Evolutionary conservation across 2,113 vertebrate genomes (phyloP).

Genomic region (Pelecanoides urinatrix): DNA sequence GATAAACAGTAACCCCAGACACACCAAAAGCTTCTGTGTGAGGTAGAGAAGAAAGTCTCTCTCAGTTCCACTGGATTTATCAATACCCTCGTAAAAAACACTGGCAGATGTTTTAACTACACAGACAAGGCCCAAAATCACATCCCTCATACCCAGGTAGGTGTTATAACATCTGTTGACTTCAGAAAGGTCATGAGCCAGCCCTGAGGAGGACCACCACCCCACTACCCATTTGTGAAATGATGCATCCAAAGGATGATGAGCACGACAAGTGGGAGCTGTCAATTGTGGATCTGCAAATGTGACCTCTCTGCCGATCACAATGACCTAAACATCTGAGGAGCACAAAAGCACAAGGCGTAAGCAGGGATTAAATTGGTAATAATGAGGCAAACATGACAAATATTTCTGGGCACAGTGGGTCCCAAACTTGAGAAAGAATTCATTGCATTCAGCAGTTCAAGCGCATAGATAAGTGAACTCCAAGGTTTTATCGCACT

Average conservation of each 20-base stretch:
- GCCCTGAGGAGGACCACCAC: background rate
- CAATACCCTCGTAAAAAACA: background rate
- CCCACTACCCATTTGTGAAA: background rate
- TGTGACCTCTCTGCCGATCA: fast-evolving
- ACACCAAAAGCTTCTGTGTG: background rate
- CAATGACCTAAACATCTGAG: background rate
- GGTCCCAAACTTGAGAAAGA: background rate
- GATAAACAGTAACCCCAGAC: background rate
- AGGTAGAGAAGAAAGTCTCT: background rate
- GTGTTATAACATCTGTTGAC: background rate
- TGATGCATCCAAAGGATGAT: background rate
- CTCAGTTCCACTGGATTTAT: background rate
- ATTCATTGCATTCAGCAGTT: background rate
- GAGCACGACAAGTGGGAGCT: background rate
- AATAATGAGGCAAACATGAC: background rate
- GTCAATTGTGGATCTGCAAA: background rate
- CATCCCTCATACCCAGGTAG: background rate
- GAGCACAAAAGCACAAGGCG: background rate
- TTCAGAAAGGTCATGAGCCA: background rate
- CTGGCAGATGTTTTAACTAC: background rate
- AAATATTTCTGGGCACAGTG: background rate
- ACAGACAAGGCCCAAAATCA: background rate
- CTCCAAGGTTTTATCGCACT: background rate
- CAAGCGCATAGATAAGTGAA: background rate
- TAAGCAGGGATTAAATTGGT: background rate